phyloP scores from a whole-genome alignment of 1,140 invertebrate genomes.

The Sinella curviseta region DNA sequence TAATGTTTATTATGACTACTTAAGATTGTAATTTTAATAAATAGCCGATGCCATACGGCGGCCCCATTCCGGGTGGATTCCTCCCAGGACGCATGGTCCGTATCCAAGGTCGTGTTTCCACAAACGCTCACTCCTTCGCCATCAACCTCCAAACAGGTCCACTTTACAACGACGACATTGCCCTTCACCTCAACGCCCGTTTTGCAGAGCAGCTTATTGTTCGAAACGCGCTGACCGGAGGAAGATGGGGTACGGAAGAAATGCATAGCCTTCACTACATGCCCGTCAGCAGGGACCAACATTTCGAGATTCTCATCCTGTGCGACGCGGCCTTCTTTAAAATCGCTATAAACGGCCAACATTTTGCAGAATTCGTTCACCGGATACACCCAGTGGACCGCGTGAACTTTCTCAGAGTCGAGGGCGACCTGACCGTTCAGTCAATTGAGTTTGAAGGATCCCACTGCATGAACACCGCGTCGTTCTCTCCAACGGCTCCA shows the following conservation, averaged over 20 bases:
- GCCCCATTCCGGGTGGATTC: slow-evolving; percentile 60
- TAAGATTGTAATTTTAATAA: slow-evolving; percentile 44
- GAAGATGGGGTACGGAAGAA: slow-evolving; percentile 73
- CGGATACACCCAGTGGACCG: slow-evolving; percentile 64
- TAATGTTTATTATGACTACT: neutral
- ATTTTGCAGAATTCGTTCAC: slow-evolving; percentile 75
- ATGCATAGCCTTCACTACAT: slow-evolving; percentile 65
- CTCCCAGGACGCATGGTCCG: slow-evolving; percentile 64
- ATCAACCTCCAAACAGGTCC: slow-evolving; percentile 66
- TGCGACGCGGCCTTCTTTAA: slow-evolving; percentile 69
- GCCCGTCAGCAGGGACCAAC: slow-evolving; percentile 65
- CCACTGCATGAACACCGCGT: slow-evolving; percentile 9
- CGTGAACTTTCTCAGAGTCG: slow-evolving; percentile 69
- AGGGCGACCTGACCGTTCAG: slow-evolving; percentile 69
- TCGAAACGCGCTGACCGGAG: slow-evolving; percentile 65
- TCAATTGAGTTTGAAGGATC: slow-evolving; percentile 56
- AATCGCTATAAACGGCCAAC: slow-evolving; percentile 75
- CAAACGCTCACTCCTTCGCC: slow-evolving; percentile 62
- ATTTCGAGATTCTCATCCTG: slow-evolving; percentile 73
- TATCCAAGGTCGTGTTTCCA: slow-evolving; percentile 61
- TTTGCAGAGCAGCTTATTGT: slow-evolving; percentile 73
- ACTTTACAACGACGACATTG: slow-evolving; percentile 67
- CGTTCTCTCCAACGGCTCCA: slow-evolving; percentile 32
- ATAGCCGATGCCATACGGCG: slow-evolving; percentile 59
- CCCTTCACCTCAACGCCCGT: slow-evolving; percentile 77